phyloP scores from a whole-genome alignment of 2,113 vertebrate species.

The Tychaedon coryphoeus region DNA sequence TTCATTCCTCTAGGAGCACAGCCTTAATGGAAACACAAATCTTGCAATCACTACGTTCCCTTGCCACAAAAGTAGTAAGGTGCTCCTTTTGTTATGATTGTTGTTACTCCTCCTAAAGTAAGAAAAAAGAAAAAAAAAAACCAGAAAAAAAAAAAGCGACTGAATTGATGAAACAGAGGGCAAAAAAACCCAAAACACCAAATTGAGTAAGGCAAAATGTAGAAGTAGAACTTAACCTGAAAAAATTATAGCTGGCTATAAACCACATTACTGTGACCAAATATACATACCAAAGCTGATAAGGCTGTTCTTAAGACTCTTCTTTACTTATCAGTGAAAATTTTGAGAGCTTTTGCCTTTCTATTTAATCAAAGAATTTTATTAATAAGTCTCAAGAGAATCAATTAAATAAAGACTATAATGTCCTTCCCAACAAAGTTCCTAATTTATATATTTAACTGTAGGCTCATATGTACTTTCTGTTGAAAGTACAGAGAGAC shows the following conservation, averaged over 20 bases:
- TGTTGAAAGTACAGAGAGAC: neutral
- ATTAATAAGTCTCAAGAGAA: neutral
- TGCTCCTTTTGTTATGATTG: neutral
- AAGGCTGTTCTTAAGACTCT: neutral
- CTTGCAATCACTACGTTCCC: neutral
- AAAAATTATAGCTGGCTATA: neutral
- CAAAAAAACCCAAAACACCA: accelerated
- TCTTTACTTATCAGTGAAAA: neutral
- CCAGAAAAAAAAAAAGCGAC: accelerated
- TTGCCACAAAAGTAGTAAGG: neutral
- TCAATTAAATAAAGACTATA: neutral
- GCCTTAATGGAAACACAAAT: neutral
- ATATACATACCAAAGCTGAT: neutral
- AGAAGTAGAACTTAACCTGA: neutral
- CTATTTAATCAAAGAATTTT: neutral
- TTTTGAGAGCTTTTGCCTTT: neutral
- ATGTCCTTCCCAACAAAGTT: neutral
- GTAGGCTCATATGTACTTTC: neutral
- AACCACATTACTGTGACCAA: neutral
- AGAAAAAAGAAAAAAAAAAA: no score
- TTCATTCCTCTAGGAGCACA: neutral
- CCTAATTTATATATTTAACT: neutral
- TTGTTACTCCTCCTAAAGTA: neutral
- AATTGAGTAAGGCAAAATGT: neutral
- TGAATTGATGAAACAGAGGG: neutral